Conservation (phyloP, 2,888 invertebrate genomes). For the Lepas anatifera region DNA sequence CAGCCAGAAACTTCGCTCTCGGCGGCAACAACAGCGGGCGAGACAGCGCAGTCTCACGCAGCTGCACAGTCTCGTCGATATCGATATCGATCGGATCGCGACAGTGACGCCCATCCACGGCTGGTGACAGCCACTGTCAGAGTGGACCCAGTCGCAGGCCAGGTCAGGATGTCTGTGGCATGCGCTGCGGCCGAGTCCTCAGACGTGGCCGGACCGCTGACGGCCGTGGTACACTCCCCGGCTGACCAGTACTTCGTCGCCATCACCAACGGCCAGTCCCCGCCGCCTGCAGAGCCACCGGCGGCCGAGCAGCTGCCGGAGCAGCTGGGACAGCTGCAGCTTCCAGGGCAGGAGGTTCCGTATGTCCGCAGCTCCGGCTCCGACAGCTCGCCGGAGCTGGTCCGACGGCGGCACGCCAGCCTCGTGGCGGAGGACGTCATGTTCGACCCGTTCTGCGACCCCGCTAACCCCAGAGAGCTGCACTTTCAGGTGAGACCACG, state of each 20-base stretch:
- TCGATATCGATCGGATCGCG: no score
- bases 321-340: neutral
- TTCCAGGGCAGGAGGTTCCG: neutral
- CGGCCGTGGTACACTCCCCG: neutral
- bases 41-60: no score
- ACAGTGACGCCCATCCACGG: no score
- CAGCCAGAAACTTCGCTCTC: no score
- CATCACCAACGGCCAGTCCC: neutral
- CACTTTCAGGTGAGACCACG: no score
- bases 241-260: neutral
- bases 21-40: no score
- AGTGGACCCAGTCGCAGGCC: no score
- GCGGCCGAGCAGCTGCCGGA: neutral
- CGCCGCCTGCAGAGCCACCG: neutral
- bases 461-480: constrained; percentile 44
- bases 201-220: neutral
- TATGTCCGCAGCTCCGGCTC: constrained; percentile 9
- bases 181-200: no score
- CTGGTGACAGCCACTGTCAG: no score
- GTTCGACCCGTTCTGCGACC: constrained; percentile 48
- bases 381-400: constrained; percentile 13
- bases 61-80: no score
- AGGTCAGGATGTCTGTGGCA: no score
- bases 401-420: constrained; percentile 11
- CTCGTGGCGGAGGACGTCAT: constrained; percentile 14